A percentile compares a stretch with the other conserved stretches of the same genome.
These are phyloP conservation scores for Heliconius sara DNA, from an alignment of 2,888 invertebrate species.

Conservation along the genomic window DNA sequence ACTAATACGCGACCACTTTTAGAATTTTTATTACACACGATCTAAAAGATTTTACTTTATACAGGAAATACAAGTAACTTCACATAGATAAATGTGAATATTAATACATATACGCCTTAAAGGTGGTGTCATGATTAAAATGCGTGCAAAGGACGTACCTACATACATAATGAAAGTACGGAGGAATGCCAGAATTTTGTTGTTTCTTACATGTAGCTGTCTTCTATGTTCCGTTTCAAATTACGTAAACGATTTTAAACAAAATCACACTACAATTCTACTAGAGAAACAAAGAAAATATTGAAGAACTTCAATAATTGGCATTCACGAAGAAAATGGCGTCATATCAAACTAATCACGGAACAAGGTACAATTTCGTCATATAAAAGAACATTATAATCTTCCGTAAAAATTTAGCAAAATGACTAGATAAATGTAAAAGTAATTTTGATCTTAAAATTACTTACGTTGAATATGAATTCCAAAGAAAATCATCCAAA, in stretches of 20 bases:
- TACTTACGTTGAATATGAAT: conserved; percentile 84
- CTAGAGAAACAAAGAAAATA: conserved; percentile 61
- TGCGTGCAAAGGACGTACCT: conserved; percentile 60
- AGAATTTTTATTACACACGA: neutral
- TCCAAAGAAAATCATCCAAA: conserved; percentile 84
- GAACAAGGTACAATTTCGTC: conserved; percentile 83
- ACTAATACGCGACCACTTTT: neutral
- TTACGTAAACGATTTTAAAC: conserved; percentile 12
- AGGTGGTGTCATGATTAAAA: conserved; percentile 77
- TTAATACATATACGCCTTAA: conserved; percentile 63
- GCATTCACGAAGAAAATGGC: conserved; percentile 85
- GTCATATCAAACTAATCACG: conserved; percentile 84
- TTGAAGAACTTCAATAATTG: conserved; percentile 79
- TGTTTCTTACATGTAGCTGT: conserved; percentile 7
- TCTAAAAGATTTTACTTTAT: neutral
- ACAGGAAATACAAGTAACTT: conserved; percentile 21
- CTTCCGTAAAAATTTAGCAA: conserved; percentile 67
- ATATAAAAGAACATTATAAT: conserved; percentile 71
- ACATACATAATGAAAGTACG: conserved; percentile 47
- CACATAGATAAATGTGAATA: conserved; percentile 49
- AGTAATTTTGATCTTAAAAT: conserved; percentile 67
- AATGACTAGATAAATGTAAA: conserved; percentile 64
- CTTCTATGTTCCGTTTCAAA: conserved; percentile 11
- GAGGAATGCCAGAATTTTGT: conserved; percentile 18
- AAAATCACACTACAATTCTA: conserved; percentile 25